Base-by-base conservation (phyloP, 2,797 vertebrate species). In the Lacerta bilineata region DNA sequence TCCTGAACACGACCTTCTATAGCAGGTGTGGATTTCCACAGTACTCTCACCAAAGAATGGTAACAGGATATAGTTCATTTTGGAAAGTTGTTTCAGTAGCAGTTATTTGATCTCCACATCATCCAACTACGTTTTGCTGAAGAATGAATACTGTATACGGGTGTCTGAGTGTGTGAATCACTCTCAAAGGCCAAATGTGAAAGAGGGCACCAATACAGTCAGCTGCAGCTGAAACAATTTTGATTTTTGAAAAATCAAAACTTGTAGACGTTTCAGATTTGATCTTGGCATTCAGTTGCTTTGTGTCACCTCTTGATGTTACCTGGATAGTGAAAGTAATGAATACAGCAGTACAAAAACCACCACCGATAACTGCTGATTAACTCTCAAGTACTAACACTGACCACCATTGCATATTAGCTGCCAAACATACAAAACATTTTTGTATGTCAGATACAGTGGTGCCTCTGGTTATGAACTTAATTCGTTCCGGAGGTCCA, bases 11-110 rank as follows among this genome's bases (percentile, higher is more conserved):
- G 72, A 84, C 91, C 90, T 78, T 43, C 55, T 66, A 78, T 84
- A 90, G 84, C 18, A 85, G 91, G 59, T 18, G 84, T 75, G 59
- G 39, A 88, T 36, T 77, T 72, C 41, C 33, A 83, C n/a, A 84
- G 46, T 23, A 84, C 83, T 20, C 86, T 43, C 74, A 84, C 0
- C 41, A 46, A n/a, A 87, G 1, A 33, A 2, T 8, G n/a, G 66
- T 39, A 91, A 91, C 1, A 85, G 27, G 8, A 64, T 74, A 0
- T 0, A 1, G 68, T 10, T 13, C 8, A 41, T 72, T 89, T 69
- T 29, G 91, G 55, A 13, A 20, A 93, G 55, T 5, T 0, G 9
- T 61, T 81, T 36, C 10, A n/a, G n/a, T 18, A 78, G 76, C 33
- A 23, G 50, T n/a, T 29, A 50, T 25, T 36, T 10, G 33, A 61